phyloP scores from a whole-genome alignment of 2,888 invertebrate species.

The Torymus auratus region DNA sequence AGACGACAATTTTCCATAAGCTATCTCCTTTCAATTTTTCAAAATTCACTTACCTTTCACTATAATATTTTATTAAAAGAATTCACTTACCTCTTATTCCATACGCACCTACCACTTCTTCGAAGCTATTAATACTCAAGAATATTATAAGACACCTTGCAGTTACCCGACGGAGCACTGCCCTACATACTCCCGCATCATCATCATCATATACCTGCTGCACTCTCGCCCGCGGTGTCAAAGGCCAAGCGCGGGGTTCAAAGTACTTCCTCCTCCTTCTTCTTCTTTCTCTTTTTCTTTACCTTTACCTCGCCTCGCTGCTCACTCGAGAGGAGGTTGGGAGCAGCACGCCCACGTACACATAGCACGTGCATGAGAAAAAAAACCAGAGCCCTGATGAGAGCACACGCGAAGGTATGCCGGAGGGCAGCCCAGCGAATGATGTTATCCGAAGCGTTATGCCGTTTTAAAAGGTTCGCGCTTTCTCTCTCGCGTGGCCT shows the following conservation, averaged over 20 bases:
- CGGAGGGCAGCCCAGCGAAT: background rate
- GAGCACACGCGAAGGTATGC: conserved; percentile 37
- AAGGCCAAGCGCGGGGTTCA: conserved; percentile 27
- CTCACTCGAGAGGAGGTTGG: background rate
- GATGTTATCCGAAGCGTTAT: conserved; percentile 36
- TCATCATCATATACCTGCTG: too few relatives aligned
- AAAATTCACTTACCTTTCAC: too few relatives aligned
- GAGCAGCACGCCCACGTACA: conserved; percentile 28
- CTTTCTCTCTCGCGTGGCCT: conserved; percentile 4
- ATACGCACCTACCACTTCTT: too few relatives aligned
- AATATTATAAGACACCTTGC: background rate
- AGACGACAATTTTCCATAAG: too few relatives aligned
- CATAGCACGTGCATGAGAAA: conserved; percentile 10
- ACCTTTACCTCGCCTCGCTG: too few relatives aligned
- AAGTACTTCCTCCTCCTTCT: conserved; percentile 26
- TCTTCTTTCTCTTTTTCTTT: too few relatives aligned
- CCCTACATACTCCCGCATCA: too few relatives aligned
- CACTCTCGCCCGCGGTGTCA: conserved; percentile 9
- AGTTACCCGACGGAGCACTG: too few relatives aligned
- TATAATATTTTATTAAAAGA: too few relatives aligned
- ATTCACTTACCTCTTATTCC: too few relatives aligned
- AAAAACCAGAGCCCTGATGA: background rate
- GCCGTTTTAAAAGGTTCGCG: conserved; percentile 31
- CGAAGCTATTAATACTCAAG: too few relatives aligned
- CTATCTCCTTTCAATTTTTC: too few relatives aligned